Evolutionary conservation across 1,140 invertebrate species (phyloP).

Genomic region (Cataglyphis hispanica): DNA sequence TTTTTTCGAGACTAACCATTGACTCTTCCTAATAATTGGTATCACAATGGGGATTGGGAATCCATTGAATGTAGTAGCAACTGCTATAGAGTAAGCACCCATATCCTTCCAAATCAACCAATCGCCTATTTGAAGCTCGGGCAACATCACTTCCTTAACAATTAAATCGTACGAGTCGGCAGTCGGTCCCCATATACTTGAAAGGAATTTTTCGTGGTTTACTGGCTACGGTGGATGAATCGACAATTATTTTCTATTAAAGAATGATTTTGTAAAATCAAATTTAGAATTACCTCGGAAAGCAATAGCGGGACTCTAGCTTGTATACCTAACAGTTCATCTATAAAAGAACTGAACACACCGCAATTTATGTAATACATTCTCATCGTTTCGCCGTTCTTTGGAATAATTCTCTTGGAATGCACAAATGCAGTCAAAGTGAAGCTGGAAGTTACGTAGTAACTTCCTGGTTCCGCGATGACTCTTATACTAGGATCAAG

Average conservation of each 20-base stretch:
- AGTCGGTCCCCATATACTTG: constrained; percentile 89
- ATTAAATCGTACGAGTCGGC: constrained; percentile 89
- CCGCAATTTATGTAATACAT: constrained; percentile 92
- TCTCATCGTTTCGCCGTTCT: constrained; percentile 74
- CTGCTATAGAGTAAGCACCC: constrained; percentile 88
- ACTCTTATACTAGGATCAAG: constrained; percentile 89
- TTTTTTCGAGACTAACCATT: constrained; percentile 58
- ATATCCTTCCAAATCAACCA: constrained; percentile 88
- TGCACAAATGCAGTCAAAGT: constrained; percentile 89
- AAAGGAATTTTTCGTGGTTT: constrained; percentile 77
- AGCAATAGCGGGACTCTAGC: constrained; percentile 80
- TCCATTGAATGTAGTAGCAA: constrained; percentile 88
- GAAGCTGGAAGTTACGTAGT: constrained; percentile 90
- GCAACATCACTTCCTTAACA: constrained; percentile 84
- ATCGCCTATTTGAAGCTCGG: constrained; percentile 86
- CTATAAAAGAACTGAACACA: constrained; percentile 90
- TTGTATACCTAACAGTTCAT: constrained; percentile 76
- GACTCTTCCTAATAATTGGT: constrained; percentile 78
- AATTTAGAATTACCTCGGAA: constrained; percentile 75
- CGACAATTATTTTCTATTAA: background rate
- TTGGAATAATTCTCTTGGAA: constrained; percentile 86
- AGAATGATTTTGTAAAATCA: background rate
- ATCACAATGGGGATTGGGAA: constrained; percentile 86
- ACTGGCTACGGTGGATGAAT: constrained; percentile 13
- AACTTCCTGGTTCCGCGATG: constrained; percentile 91